Evolutionary conservation across 2,797 vertebrate species (phyloP), one percentile per base, ranked within the genome.

Genomic region (Mastacembelus armatus): DNA sequence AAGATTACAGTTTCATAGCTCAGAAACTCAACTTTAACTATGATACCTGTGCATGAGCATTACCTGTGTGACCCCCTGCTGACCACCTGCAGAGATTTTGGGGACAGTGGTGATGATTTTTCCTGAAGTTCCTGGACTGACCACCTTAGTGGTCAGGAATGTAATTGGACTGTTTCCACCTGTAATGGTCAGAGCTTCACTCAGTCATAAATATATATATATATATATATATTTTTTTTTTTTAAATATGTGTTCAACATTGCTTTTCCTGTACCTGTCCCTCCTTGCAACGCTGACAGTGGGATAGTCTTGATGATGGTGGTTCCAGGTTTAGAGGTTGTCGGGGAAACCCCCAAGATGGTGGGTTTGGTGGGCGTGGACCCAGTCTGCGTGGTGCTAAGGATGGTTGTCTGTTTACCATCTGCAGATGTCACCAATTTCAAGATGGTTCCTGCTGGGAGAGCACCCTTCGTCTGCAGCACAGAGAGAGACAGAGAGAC

Each of bases 301-400:
- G 96, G 96, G 86, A 98, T 98, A 79, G 96, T 98, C 81, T 98
- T 98, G 80, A 97, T 95, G 72, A 97, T 96, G 66, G 96, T 93
- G 44, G 96, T 96, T 70, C 96, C 95, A 10, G 97, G 95, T 68
- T 98, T 98, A 43, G 92, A 95, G 66, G 91, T 90, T 70, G 93
- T 93, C 24, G 96, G 95, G 18, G 96, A 95, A 59, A 98, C 95
- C 0, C 96, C 95, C 54, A 96, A 96, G 89, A 98, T 96, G 71
- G 96, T 96, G 81, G 98, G 89, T 69, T 98, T 96, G 63, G 94
- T 95, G 73, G 96, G 95, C 74, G 98, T 98, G 85, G 93, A 93
- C 58, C 95, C 95, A 24, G 92, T 89, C 93, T 36, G 96, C 95
- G 93, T 97, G 60, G 96, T 98, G 84, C 98, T 97, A 83, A n/a